Evolutionary conservation across 2,888 invertebrate species (phyloP), one percentile per base, ranked within the genome.

Genomic region (Cosmopolites sordidus): DNA sequence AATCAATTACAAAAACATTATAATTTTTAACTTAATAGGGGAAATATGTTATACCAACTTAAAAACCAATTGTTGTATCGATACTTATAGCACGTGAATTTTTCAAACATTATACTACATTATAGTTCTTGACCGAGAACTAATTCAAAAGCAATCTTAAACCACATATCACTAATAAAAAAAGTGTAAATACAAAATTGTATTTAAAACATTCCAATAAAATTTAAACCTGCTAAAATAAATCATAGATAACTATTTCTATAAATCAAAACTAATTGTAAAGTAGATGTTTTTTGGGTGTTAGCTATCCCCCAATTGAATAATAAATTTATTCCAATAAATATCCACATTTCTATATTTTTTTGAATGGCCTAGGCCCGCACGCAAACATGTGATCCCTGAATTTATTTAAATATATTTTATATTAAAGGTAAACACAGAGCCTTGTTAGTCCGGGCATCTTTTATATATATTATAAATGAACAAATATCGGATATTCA

Each of bases 341-440:
- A 33, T 33, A 11, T 33, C 5, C 33, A 33, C 33, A 11, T 33
- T 33, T 33, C 33, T 33, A 33, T 33, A 33, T 33, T 33, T 33
- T 33, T 6, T 33, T 33, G 12, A 33, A 33, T n/a, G 33, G 33
- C 3, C 11, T 33, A 3, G 33, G n/a, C 4, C 3, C 33, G 16
- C 16, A 27, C 15, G 43, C n/a, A n/a, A n/a, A n/a, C 33, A 49
- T 37, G 43, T 43, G 38, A 37, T 16, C 22, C 22, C 37, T 22
- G 27, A 43, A 43, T 43, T 42, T 49, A 22, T 43, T 42, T 49
- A 37, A 43, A 49, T 49, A 37, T 43, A 49, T 48, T 48, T 33
- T 37, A 38, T 43, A 43, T 38, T 42, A 43, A 48, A 49, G 17
- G n/a, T 38, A 49, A 43, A 49, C 43, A 22, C 37, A 38, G 38